phyloP scores from a whole-genome alignment of 1,140 invertebrate species.

The Drosophila kanapiae region DNA sequence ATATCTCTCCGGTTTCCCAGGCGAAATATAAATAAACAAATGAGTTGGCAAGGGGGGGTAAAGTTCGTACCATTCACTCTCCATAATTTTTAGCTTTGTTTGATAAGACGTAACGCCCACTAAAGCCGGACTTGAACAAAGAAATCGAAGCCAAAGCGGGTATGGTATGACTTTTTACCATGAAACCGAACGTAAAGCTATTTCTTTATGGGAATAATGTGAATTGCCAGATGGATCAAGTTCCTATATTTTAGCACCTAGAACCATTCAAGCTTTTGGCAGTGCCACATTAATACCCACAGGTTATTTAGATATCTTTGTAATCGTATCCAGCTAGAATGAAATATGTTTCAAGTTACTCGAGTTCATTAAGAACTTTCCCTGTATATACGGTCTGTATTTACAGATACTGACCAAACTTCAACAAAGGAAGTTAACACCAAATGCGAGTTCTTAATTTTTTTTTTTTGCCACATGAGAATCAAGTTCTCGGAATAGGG shows the following conservation, averaged over 20 bases:
- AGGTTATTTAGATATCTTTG: neutral
- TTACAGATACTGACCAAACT: neutral
- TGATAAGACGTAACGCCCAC: constrained; percentile 42
- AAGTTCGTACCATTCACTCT: constrained; percentile 2
- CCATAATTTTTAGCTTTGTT: constrained; percentile 5
- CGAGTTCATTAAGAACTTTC: neutral
- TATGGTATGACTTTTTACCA: constrained; percentile 5
- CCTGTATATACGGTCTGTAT: neutral
- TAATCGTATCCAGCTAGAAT: neutral
- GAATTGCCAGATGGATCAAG: neutral
- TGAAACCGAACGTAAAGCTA: constrained; percentile 21
- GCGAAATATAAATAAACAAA: constrained; percentile 22
- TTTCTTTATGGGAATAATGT: constrained; percentile 2
- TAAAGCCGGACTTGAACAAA: constrained; percentile 27
- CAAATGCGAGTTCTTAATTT: constrained; percentile 4
- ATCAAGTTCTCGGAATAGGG: constrained; percentile 6
- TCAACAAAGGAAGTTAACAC: neutral
- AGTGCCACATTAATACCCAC: neutral
- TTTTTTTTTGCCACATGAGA: neutral
- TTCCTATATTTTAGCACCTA: neutral
- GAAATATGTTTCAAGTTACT: neutral
- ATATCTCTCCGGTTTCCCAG: constrained; percentile 30
- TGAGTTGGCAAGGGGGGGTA: neutral
- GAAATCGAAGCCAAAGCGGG: neutral
- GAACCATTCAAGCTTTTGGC: neutral